Evolutionary conservation across 2,797 vertebrate genomes (phyloP), one percentile per base, ranked within the genome.

Genomic region (Aselliscus stoliczkanus): DNA sequence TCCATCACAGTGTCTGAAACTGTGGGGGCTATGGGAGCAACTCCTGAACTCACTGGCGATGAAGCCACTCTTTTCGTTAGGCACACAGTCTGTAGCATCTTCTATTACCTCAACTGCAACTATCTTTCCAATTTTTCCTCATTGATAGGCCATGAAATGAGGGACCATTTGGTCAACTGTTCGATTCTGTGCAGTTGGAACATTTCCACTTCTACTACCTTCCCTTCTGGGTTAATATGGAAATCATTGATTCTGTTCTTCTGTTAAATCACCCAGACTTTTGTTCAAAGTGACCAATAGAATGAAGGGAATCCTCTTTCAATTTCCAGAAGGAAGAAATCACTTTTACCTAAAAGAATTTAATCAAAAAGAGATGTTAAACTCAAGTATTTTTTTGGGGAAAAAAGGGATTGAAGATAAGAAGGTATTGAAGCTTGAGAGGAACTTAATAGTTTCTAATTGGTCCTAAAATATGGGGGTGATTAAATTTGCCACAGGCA

Each of bases 391-490:
- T 93, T 91, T 23, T 60, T 29, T 44, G n/a, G 52, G 56, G 23
- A 73, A 29, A 2, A 54, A 18, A 7, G 4, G 2, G 4, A 2
- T 15, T 4, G 4, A 9, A 31, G 6, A 60, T n/a, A 20, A 44
- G 54, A 85, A 90, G 44, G 12, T 77, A 67, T 5, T 79, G 73
- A 94, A 82, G 31, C 39, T 62, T 79, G 47, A 90, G 56, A 97
- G 42, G 42, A 77, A 15, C 4, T 69, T 93, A 92, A 93, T 93
- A 89, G 56, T 62, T 50, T 97, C 34, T 97, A 95, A 90, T 88
- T 95, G 80, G 60, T 82, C 47, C 72, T 64, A 67, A 94, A 83
- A 94, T 95, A 76, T 87, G 56, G 91, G 79, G 65, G 10, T 95
- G 60, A 93, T 96, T 86, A 95, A 94, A 72, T 92, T 89, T 93